Base-by-base conservation (phyloP, 2,113 vertebrate species). In the Dipodomys spectabilis region DNA sequence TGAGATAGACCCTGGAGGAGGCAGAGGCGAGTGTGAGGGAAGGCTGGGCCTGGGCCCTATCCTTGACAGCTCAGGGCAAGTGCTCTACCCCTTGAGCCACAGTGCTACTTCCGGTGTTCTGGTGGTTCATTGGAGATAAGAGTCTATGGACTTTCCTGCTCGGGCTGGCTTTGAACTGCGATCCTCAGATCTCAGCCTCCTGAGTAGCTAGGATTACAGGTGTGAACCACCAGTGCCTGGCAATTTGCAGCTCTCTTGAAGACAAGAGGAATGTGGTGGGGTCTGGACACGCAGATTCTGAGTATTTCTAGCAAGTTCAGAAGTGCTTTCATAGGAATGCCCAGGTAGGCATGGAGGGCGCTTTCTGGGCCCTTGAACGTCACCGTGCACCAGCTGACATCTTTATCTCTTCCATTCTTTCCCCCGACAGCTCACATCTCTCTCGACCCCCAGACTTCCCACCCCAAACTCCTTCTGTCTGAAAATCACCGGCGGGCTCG, bases 391-490 rank as follows among this genome's bases (percentile, higher is more conserved):
- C 64, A 69, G 30, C 71, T 91, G 60, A 88, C 6, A 32, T 19
- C 30, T 35, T 2, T 32, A 23, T 39, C 35, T 23, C 28, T 57
- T 57, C 53, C 53, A 57, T 57, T 49, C 62, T 3, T 62, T 88
- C 32, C 44, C 18, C 57, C 64, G 39, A 45, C 88, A 97, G 97
- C 92, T 2, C 45, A 62, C 19, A 8, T 97, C 27, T 73, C 85
- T 32, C 94, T 97, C 45, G 97, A 97, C 39, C 96, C 95, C 27
- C 67, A 86, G 90, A 97, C 96, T 9, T 90, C 97, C 35, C 97
- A 97, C 87, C 97, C 97, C 72, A 97, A 97, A 90, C 97, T 97
- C 22, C 93, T 97, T n/a, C 23, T 97, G 45, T 96, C 96, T 0
- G 96, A 97, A 44, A 95, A 97, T 68, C 28, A 30, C 60, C 93